These are phyloP conservation scores for Stegodyphus dumicola DNA, from an alignment of 1,140 invertebrate genomes.

Conservation along the genomic window DNA sequence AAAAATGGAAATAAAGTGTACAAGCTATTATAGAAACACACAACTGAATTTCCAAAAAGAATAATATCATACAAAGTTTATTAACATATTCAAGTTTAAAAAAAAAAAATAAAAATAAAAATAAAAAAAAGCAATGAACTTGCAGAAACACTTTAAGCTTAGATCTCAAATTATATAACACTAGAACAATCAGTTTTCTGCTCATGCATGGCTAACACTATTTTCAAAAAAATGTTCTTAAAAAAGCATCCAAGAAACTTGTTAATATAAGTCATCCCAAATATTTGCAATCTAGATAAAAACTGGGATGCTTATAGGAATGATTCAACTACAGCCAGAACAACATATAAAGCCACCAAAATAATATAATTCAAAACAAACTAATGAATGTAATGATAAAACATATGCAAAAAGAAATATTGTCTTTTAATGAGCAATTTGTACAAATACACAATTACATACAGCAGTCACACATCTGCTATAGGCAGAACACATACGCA, in stretches of 20 bases:
- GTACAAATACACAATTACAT: conserved; percentile 1
- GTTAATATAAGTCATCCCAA: background rate
- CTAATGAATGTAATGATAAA: background rate
- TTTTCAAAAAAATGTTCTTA: background rate
- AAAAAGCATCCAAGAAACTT: background rate
- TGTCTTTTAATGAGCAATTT: background rate
- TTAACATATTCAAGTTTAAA: too few species aligned
- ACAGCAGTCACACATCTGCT: conserved; percentile 1
- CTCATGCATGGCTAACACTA: too few species aligned
- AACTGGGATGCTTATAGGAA: background rate
- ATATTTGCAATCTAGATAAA: background rate
- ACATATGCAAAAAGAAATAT: background rate
- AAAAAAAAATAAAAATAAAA: too few species aligned
- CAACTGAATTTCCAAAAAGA: too few species aligned
- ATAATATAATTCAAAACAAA: background rate
- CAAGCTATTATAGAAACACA: too few species aligned
- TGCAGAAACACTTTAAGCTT: too few species aligned
- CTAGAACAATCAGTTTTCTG: too few species aligned
- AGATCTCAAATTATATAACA: too few species aligned
- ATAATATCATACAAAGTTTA: too few species aligned
- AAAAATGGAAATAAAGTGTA: too few species aligned
- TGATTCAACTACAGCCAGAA: background rate
- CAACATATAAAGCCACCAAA: background rate
- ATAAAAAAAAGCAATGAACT: too few species aligned
- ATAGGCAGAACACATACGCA: conserved; percentile 18